Conservation (phyloP, 1,140 invertebrate species). For the Saccostrea glomerata region DNA sequence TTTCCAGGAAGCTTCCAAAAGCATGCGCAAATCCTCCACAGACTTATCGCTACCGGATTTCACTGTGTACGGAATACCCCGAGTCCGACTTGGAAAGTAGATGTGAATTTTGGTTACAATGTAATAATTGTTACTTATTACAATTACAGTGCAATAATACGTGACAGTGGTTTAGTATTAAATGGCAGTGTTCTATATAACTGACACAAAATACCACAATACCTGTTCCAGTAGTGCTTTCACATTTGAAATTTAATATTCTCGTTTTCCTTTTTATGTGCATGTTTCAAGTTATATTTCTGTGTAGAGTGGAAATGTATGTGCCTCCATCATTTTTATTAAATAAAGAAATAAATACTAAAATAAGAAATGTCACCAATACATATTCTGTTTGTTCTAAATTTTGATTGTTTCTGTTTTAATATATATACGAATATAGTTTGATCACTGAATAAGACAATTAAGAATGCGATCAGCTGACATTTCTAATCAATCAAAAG, state of each 20-base stretch:
- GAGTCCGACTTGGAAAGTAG: conserved; percentile 18
- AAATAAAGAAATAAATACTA: no score
- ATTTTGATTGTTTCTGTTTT: no score
- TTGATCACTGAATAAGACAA: no score
- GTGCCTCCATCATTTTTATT: no score
- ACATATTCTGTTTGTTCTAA: no score
- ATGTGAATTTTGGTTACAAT: not conserved
- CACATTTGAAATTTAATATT: not conserved
- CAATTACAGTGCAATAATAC: not conserved
- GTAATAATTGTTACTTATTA: not conserved
- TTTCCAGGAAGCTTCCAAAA: conserved; percentile 16
- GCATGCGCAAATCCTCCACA: not conserved
- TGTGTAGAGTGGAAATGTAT: no score
- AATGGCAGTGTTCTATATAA: not conserved
- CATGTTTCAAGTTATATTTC: no score
- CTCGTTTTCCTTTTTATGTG: not conserved
- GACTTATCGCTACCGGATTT: not conserved
- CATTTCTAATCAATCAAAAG: not conserved
- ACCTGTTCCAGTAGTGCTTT: not conserved
- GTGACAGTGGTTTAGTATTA: not conserved
- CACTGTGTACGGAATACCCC: conserved; percentile 21
- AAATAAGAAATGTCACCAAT: no score
- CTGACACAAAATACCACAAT: not conserved
- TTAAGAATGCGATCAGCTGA: not conserved
- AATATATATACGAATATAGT: no score